Percentiles rank a stretch among this genome's conserved stretches.
phyloP scores from a whole-genome alignment of 2,797 vertebrate genomes.

The Gallinago stenura region DNA sequence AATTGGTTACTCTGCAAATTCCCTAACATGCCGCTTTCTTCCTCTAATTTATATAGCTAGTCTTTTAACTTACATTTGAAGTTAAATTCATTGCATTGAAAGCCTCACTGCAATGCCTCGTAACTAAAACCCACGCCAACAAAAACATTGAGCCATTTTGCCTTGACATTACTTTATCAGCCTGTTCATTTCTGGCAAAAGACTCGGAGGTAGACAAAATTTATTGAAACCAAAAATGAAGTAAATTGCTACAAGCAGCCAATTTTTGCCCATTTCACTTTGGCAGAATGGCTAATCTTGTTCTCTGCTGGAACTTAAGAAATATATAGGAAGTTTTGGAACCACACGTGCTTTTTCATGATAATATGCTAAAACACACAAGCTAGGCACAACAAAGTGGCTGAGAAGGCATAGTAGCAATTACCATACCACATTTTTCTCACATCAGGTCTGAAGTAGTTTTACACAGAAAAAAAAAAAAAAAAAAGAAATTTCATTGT shows the following conservation, averaged over 20 bases:
- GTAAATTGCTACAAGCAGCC: conserved; percentile 58
- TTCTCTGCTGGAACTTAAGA: conserved; percentile 3
- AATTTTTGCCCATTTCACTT: conserved; percentile 59
- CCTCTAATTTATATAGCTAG: not conserved
- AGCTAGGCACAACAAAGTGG: conserved; percentile 37
- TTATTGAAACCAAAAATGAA: conserved; percentile 59
- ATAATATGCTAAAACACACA: not conserved
- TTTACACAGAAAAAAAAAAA: not conserved
- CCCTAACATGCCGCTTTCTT: not conserved
- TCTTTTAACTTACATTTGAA: not conserved
- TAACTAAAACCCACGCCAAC: not conserved
- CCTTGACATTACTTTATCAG: conserved; percentile 30
- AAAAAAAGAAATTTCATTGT: not conserved
- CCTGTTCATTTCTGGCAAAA: conserved; percentile 40
- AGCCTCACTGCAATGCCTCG: not conserved
- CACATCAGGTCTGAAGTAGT: not conserved
- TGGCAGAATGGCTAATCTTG: conserved; percentile 55
- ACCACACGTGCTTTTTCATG: not conserved
- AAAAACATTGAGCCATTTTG: conserved; percentile 37
- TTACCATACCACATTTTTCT: not conserved
- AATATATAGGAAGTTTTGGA: conserved; percentile 17
- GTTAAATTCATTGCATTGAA: not conserved
- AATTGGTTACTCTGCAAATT: not conserved
- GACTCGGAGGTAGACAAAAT: conserved; percentile 67
- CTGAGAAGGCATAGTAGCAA: conserved; percentile 2